Conservation (phyloP, 2,888 invertebrate genomes). For the Beris chalybata region DNA sequence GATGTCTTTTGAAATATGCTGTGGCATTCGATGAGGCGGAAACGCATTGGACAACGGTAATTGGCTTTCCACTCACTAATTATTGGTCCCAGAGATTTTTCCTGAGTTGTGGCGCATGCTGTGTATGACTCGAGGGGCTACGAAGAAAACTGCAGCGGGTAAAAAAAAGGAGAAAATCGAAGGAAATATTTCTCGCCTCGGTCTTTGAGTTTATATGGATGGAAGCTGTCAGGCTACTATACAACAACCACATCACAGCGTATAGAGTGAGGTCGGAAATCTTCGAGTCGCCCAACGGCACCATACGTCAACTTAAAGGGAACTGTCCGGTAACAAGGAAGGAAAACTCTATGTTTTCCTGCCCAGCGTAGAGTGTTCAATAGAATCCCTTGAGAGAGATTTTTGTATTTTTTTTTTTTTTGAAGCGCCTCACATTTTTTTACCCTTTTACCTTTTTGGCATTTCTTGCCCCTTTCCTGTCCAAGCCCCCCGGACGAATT, state of each 20-base stretch:
- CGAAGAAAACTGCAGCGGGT: not conserved
- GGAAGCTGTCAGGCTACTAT: not conserved
- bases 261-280: not conserved
- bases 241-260: conserved; percentile 10
- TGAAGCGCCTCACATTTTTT: no score
- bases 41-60: conserved; percentile 38
- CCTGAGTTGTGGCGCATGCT: not conserved
- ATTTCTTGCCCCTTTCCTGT: no score
- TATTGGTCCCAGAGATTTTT: conserved; percentile 31
- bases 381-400: no score
- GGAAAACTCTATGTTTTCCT: no score
- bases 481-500: no score
- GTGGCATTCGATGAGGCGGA: conserved; percentile 37
- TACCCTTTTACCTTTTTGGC: no score
- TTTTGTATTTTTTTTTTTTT: no score
- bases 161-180: conserved; percentile 3
- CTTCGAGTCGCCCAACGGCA: no score
- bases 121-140: not conserved
- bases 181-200: conserved; percentile 8
- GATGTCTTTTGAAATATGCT: conserved; percentile 34
- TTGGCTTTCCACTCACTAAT: conserved; percentile 40
- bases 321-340: no score
- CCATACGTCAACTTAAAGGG: no score
- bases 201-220: not conserved
- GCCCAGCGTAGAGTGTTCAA: no score